Evolutionary conservation across 2,888 invertebrate genomes (phyloP), one percentile per base, ranked within the genome.

Genomic region (Caenorhabditis becei): DNA sequence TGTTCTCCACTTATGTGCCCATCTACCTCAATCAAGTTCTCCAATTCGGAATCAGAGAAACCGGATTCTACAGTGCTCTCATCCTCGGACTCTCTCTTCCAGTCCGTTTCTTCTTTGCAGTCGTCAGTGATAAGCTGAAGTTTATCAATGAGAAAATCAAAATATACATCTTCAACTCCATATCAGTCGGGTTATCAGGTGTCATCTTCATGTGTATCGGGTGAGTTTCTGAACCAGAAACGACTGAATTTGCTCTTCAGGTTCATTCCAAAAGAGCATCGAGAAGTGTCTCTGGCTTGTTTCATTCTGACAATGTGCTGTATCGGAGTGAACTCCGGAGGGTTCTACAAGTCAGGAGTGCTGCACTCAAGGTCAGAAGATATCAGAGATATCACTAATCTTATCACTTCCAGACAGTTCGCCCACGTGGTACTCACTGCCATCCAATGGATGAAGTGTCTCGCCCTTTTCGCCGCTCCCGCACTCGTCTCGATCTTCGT

Each of bases 371-470:
- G 71, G 79, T 72, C 2, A 32, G 41, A 41, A 32, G 32, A 32
- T 32, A 7, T 32, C 4, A 10, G 4, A 7, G 32, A 32, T 10
- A 32, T 7, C 10, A 32, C 32, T 7, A 32, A n/a, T n/a, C n/a
- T n/a, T n/a, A n/a, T n/a, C n/a, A n/a, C n/a, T 53, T 71, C 37
- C 59, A 83, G 83, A 54, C 83, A 80, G 24, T 83, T 66, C 61
- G 44, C 80, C 1, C 83, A 80, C 32, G 85, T 87, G 23, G 83
- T 87, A 1, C 53, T 87, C 0, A 83, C 87, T 0, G 81, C 82
- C 37, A 83, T 84, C 23, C 87, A 87, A 59, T 86, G 86, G 74
- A 82, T 80, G 35, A 87, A 87, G 61, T 87, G 87, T 54, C 44
- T 86, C 16, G 81, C 86, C 11, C 63, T 87, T 5, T 86, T 87